phyloP scores from a whole-genome alignment of 2,113 vertebrate species.

The Sander lucioperca region DNA sequence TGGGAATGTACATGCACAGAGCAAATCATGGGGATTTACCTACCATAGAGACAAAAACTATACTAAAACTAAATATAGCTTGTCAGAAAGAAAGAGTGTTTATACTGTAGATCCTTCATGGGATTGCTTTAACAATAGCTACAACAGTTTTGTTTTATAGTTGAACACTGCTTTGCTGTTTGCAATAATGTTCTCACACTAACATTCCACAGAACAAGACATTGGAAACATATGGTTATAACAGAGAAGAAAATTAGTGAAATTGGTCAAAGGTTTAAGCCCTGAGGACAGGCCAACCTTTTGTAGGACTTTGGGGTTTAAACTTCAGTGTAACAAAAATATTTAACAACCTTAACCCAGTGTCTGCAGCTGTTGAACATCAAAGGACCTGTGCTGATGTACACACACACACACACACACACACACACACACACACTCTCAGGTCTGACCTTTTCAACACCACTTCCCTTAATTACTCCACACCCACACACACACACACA shows the following conservation, averaged over 20 bases:
- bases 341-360: conserved; percentile 17
- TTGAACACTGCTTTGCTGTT: neutral
- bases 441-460: conserved; percentile 62
- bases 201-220: neutral
- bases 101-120: conserved; percentile 9
- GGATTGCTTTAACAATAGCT: conserved; percentile 42
- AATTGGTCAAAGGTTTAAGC: conserved; percentile 13
- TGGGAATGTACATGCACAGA: conserved; percentile 51
- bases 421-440: neutral
- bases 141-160: neutral
- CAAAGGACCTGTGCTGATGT: conserved; percentile 38
- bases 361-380: conserved; percentile 55
- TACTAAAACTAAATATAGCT: conserved; percentile 43
- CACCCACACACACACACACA: conserved; percentile 8
- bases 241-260: neutral
- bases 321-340: neutral
- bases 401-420: conserved; percentile 21
- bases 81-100: conserved; percentile 25
- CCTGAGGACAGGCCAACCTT: neutral
- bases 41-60: conserved; percentile 43
- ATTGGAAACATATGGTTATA: neutral
- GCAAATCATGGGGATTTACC: conserved; percentile 61
- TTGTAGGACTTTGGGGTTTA: neutral
- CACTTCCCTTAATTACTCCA: conserved; percentile 70
- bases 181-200: neutral